Percentiles rank a stretch among this genome's conserved stretches.
phyloP scores from a whole-genome alignment of 2,888 invertebrate species.

The Caenorhabditis zanzibari region DNA sequence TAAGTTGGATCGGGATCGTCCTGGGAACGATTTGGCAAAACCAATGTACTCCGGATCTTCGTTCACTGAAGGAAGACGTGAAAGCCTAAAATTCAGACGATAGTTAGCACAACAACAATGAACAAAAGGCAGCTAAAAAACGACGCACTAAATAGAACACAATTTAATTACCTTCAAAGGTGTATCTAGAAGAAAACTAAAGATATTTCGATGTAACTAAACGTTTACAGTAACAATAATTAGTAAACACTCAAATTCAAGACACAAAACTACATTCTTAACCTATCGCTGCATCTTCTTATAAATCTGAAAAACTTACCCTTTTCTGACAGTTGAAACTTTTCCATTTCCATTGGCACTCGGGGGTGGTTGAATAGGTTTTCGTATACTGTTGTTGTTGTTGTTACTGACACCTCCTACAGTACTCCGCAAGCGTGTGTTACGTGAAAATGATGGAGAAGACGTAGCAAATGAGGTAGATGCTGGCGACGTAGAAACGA shows the following conservation, averaged over 20 bases:
- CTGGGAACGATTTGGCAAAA: constrained; percentile 33
- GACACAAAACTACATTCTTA: constrained; percentile 11
- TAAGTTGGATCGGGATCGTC: constrained; percentile 39
- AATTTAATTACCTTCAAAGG: too few species aligned
- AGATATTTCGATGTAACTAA: too few species aligned
- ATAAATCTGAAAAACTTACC: constrained; percentile 14
- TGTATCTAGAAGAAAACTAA: not conserved
- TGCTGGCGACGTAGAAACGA: constrained; percentile 50
- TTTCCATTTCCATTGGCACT: constrained; percentile 21
- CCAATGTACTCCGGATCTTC: constrained; percentile 41
- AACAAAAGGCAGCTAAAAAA: not conserved
- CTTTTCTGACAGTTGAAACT: constrained; percentile 17
- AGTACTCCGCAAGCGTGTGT: constrained; percentile 52
- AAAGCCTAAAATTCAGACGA: constrained; percentile 41
- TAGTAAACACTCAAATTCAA: not conserved
- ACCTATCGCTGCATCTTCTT: not conserved
- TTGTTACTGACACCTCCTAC: constrained; percentile 47
- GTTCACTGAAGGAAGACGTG: constrained; percentile 42
- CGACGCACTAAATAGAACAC: not conserved
- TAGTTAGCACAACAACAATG: constrained; percentile 7
- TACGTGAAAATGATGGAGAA: constrained; percentile 44
- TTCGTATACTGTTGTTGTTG: constrained; percentile 7
- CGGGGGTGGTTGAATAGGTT: not conserved
- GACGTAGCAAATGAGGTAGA: constrained; percentile 38
- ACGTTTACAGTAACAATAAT: not conserved